These are phyloP conservation scores for Aphelenchoides besseyi DNA, from an alignment of 1,140 invertebrate species.

Conservation along the genomic window DNA sequence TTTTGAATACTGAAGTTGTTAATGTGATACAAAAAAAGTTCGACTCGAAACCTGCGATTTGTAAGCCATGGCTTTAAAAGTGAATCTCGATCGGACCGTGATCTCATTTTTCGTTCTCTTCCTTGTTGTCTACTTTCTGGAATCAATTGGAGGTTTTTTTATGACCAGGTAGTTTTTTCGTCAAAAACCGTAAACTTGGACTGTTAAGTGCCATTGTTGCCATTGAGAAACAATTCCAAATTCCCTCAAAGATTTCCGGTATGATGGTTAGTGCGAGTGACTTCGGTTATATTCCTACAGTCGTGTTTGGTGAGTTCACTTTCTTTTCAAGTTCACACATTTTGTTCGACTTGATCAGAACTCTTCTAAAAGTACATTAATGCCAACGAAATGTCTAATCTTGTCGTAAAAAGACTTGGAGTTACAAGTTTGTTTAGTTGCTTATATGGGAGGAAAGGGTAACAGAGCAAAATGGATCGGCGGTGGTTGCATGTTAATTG, in stretches of 20 bases:
- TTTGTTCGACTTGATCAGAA: too few relatives aligned
- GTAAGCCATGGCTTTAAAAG: too few relatives aligned
- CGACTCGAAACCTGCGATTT: too few relatives aligned
- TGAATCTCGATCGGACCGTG: slow-evolving; percentile 26
- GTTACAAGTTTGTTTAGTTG: too few relatives aligned
- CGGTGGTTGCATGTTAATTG: slow-evolving; percentile 57
- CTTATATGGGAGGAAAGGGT: slow-evolving; percentile 18
- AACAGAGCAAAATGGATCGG: slow-evolving; percentile 61
- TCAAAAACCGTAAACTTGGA: too few relatives aligned
- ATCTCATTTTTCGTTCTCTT: slow-evolving; percentile 57
- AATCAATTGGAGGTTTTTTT: slow-evolving; percentile 62
- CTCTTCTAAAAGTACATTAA: too few relatives aligned
- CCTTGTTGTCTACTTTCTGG: slow-evolving; percentile 57
- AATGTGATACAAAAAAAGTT: too few relatives aligned
- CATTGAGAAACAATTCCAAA: slow-evolving; percentile 62
- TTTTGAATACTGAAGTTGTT: too few relatives aligned
- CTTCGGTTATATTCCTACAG: slow-evolving; percentile 57
- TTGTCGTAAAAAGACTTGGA: too few relatives aligned
- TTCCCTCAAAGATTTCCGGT: slow-evolving; percentile 60
- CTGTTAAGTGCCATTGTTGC: slow-evolving; percentile 28
- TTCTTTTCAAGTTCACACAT: too few relatives aligned
- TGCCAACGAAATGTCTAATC: too few relatives aligned
- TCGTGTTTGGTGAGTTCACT: too few relatives aligned
- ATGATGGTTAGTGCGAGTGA: slow-evolving; percentile 60
- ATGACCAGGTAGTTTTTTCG: slow-evolving; percentile 56